Evolutionary conservation across 2,113 vertebrate genomes (phyloP), one percentile per base, ranked within the genome.

Genomic region (Arothron firmamentum): DNA sequence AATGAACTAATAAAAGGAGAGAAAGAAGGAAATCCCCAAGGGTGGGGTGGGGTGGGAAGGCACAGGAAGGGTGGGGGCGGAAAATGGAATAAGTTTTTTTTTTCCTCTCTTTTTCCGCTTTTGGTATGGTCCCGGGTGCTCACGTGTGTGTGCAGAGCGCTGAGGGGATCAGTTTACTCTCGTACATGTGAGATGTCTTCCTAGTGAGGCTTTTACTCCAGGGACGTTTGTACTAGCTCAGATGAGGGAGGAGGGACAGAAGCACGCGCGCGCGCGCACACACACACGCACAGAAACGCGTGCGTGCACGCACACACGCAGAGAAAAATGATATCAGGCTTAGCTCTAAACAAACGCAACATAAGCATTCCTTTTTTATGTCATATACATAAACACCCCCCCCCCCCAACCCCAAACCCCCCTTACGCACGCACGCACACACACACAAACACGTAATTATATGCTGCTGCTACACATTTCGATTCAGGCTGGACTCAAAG

Each of bases 151-250:
- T 49, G 46, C 43, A 52, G 70, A 52, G 76, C 56, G 60, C 57
- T 65, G 59, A 28, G 53, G 60, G 65, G 73, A 81, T 85, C 82
- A 58, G 61, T 84, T 88, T 88, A 85, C 82, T 86, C 74, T 79
- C 57, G 66, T 72, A 72, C 56, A 56, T 50, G 43, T 72, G 75
- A 82, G 72, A 73, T 57, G 64, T 62, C 72, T 85, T 74, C 77
- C 63, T 62, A 78, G 74, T 65, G 53, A 73, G 65, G 56, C 70
- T 63, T 84, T 86, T 78, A 77, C 81, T 81, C 56, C 58, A 70
- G 64, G 66, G 74, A 81, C 74, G 59, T 84, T 74, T 82, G 75
- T 57, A 68, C 65, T 65, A 61, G 57, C 68, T 75, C 51, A 69
- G 70, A 71, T 25, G 62, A 15, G 6, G 18, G 31, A 56, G 58